A percentile compares a stretch with the other conserved stretches of the same genome.
These are phyloP conservation scores for Megaceryle torquata DNA, from an alignment of 2,113 vertebrate species.

Conservation along the genomic window DNA sequence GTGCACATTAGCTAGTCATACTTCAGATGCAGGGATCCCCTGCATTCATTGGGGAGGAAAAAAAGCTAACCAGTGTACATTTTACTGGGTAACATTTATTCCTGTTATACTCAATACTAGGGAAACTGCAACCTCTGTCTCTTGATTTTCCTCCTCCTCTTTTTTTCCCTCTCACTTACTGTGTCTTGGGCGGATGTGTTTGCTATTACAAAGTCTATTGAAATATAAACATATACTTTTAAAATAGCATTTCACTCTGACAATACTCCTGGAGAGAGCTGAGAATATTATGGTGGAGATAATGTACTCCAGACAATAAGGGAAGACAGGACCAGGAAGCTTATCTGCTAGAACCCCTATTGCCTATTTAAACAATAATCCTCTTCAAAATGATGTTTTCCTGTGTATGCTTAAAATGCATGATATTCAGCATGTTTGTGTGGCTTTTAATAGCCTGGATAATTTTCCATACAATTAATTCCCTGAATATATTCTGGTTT, in stretches of 20 bases:
- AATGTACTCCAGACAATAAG: constrained; percentile 70
- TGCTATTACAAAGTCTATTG: constrained; percentile 61
- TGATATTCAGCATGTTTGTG: constrained; percentile 46
- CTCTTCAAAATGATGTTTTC: constrained; percentile 69
- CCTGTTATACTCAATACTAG: background rate
- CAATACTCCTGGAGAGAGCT: constrained; percentile 62
- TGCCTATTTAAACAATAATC: constrained; percentile 74
- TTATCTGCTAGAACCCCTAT: constrained; percentile 69
- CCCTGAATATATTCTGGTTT: constrained; percentile 38
- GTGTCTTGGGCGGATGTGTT: constrained; percentile 44
- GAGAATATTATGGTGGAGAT: constrained; percentile 62
- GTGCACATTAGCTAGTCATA: background rate
- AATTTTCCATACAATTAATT: constrained; percentile 70
- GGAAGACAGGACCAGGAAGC: constrained; percentile 62
- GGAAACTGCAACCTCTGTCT: constrained; percentile 26
- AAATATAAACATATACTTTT: constrained; percentile 67
- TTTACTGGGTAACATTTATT: background rate
- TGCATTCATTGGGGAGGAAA: background rate
- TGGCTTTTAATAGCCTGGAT: constrained; percentile 67
- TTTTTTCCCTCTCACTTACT: constrained; percentile 23
- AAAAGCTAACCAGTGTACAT: background rate
- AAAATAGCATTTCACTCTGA: constrained; percentile 65
- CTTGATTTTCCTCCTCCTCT: background rate
- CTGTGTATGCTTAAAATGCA: constrained; percentile 53
- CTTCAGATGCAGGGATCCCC: background rate